Evolutionary conservation across 2,888 invertebrate species (phyloP).

Genomic region (Drosophila pseudotalamancana): DNA sequence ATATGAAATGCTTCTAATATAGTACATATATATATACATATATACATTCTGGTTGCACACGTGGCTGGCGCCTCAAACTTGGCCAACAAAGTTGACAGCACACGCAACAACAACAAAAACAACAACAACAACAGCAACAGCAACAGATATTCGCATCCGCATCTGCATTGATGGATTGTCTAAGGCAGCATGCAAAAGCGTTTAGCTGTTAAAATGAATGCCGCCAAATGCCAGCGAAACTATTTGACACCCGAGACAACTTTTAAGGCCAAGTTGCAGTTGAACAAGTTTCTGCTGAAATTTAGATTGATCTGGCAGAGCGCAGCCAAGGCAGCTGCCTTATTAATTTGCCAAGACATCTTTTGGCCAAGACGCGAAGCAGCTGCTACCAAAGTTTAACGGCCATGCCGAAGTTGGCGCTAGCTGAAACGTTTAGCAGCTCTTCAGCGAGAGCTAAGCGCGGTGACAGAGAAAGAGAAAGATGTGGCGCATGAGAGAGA

Average conservation of each 20-base stretch:
- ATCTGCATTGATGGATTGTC: conserved; percentile 63
- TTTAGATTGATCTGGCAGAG: conserved; percentile 38
- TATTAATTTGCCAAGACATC: conserved; percentile 66
- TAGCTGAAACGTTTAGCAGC: conserved; percentile 66
- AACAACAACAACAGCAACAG: too few species aligned
- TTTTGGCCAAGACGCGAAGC: conserved; percentile 7
- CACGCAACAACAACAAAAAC: too few species aligned
- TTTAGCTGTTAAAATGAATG: conserved; percentile 54
- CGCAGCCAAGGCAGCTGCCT: conserved; percentile 49
- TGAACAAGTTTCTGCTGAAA: conserved; percentile 42
- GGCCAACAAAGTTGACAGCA: conserved; percentile 44
- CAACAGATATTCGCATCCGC: conserved; percentile 7
- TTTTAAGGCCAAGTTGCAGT: conserved; percentile 56
- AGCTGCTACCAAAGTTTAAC: conserved; percentile 42
- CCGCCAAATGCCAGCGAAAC: conserved; percentile 39
- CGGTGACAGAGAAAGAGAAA: background rate
- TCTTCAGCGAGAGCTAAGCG: conserved; percentile 3
- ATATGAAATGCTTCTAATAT: background rate
- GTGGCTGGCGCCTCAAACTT: too few species aligned
- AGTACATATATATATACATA: background rate
- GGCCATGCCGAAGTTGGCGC: conserved; percentile 59
- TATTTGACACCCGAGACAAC: conserved; percentile 48
- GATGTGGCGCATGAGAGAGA: too few species aligned
- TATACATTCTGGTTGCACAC: background rate
- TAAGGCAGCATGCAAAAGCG: conserved; percentile 50